A percentile compares a stretch with the other conserved stretches of the same genome.
Evolutionary conservation across 1,140 invertebrate genomes (phyloP).

Genomic region (Zaprionus vittiger): DNA sequence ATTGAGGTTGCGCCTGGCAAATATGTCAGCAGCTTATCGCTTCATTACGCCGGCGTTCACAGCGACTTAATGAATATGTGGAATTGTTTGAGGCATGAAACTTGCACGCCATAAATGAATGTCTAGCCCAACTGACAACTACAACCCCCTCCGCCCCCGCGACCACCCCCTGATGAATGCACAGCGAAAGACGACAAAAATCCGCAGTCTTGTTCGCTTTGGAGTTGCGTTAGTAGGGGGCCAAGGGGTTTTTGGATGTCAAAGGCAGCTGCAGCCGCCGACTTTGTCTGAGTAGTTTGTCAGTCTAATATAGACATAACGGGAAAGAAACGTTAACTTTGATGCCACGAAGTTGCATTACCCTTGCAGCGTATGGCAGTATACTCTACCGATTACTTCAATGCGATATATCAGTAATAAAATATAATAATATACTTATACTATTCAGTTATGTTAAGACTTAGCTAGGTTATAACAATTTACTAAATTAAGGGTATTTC

Average conservation of each 20-base stretch:
- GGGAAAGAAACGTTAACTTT: background rate
- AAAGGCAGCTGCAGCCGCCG: slow-evolving; percentile 3
- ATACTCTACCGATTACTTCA: accelerated
- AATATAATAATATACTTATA: too few relatives aligned
- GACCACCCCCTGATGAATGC: background rate
- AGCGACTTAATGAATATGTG: slow-evolving; percentile 65
- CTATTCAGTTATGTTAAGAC: too few relatives aligned
- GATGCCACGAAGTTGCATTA: background rate
- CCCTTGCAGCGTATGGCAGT: background rate
- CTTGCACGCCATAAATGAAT: slow-evolving; percentile 61
- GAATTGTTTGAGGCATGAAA: slow-evolving; percentile 49
- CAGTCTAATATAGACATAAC: slow-evolving; percentile 57
- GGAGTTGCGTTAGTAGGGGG: background rate
- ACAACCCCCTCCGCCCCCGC: background rate
- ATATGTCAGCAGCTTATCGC: slow-evolving; percentile 76
- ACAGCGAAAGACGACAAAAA: slow-evolving; percentile 47
- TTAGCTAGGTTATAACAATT: too few relatives aligned
- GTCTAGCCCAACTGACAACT: slow-evolving; percentile 21
- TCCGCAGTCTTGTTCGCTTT: slow-evolving; percentile 49
- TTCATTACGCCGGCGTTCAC: slow-evolving; percentile 66
- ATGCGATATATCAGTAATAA: too few relatives aligned
- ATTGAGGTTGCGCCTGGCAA: slow-evolving; percentile 74
- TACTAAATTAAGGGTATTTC: too few relatives aligned
- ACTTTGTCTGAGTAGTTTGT: slow-evolving; percentile 69
- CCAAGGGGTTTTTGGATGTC: background rate